Conservation (phyloP, 2,113 vertebrate species). For the Oncorhynchus mykiss region DNA sequence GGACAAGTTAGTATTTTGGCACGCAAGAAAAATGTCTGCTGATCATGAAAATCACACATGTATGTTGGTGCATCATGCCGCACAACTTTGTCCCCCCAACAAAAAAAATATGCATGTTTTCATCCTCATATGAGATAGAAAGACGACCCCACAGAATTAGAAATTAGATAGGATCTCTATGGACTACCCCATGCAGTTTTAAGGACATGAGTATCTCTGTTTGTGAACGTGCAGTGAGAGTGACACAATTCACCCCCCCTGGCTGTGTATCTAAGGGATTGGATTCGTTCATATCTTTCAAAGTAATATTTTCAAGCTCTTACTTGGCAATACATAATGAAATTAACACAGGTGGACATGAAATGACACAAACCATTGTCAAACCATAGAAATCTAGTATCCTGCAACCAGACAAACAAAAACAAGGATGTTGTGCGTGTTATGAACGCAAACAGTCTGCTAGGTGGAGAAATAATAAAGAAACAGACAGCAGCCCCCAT, state of each 20-base stretch:
- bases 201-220: slow-evolving; percentile 23
- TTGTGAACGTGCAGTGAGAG: slow-evolving; percentile 11
- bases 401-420: not conserved
- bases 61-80: not conserved
- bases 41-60: not conserved
- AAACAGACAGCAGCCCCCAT: slow-evolving; percentile 5
- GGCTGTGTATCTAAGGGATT: slow-evolving; percentile 19
- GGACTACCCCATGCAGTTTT: not conserved
- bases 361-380: slow-evolving; percentile 5
- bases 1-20: not conserved
- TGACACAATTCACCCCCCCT: not conserved
- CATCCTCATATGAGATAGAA: not conserved
- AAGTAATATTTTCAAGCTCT: slow-evolving; percentile 19
- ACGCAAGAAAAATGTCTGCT: not conserved
- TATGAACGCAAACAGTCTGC: not conserved
- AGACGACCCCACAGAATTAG: too few relatives aligned
- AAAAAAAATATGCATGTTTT: not conserved
- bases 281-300: slow-evolving; percentile 19
- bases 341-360: slow-evolving; percentile 28
- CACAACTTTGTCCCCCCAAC: not conserved
- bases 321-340: slow-evolving; percentile 26
- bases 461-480: not conserved
- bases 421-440: not conserved
- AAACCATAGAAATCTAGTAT: not conserved
- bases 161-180: not conserved